Evolutionary conservation across 2,888 invertebrate species (phyloP).

Genomic region (Drosophila anceps): DNA sequence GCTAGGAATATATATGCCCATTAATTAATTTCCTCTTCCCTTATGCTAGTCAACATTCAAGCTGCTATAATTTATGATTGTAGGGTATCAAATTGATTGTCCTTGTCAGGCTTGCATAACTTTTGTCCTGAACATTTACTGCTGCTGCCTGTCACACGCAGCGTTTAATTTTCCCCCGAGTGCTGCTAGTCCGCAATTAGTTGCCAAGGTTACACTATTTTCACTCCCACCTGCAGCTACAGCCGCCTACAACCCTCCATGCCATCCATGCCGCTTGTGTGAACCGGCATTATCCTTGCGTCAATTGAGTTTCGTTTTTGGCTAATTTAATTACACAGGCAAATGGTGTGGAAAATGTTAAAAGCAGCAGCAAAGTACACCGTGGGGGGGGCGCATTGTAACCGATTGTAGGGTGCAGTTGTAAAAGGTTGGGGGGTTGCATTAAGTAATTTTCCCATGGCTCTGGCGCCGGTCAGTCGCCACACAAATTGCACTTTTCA

Average conservation of each 20-base stretch:
- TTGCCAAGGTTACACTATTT: constrained; percentile 65
- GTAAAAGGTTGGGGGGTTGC: constrained; percentile 32
- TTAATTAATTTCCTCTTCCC: neutral
- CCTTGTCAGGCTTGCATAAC: constrained; percentile 41
- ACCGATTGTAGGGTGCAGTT: constrained; percentile 1
- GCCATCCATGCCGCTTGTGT: neutral
- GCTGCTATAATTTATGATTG: neutral
- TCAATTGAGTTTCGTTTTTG: constrained; percentile 60
- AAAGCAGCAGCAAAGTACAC: constrained; percentile 30
- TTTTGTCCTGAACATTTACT: constrained; percentile 17
- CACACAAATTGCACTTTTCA: constrained; percentile 62
- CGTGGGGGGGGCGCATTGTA: neutral
- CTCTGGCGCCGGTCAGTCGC: constrained; percentile 63
- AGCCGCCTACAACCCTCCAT: constrained; percentile 7
- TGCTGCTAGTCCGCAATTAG: constrained; percentile 47
- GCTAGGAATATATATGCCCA: neutral
- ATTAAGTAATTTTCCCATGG: constrained; percentile 60
- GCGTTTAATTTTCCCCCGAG: constrained; percentile 44
- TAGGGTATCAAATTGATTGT: constrained; percentile 42
- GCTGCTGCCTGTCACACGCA: constrained; percentile 53
- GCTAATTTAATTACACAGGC: constrained; percentile 68
- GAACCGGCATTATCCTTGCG: constrained; percentile 51
- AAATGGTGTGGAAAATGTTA: constrained; percentile 53
- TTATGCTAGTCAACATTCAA: too few species aligned
- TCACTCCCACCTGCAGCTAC: constrained; percentile 8